Percentiles rank a stretch among this genome's conserved stretches.
These are phyloP conservation scores for Sternarchorhynchus goeldii DNA, from an alignment of 2,797 vertebrate genomes.

Conservation along the genomic window DNA sequence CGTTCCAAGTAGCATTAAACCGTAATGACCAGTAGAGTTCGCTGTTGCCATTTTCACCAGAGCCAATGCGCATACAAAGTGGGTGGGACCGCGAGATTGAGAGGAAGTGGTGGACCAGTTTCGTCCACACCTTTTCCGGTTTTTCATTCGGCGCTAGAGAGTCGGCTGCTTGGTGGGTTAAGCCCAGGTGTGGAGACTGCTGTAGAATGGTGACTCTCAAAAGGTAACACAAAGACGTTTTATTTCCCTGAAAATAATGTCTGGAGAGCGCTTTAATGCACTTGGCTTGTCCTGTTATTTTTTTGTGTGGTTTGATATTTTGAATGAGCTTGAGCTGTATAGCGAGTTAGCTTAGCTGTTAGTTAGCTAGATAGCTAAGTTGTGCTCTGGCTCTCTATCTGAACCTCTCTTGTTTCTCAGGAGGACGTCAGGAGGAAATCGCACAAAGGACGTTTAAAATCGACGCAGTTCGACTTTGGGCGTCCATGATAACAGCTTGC, in stretches of 20 bases:
- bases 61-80: neutral
- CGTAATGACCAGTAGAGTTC: slow-evolving; percentile 18
- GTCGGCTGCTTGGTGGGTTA: slow-evolving; percentile 48
- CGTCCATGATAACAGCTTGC: slow-evolving; percentile 29
- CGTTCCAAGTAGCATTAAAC: too few species aligned
- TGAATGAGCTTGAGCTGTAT: slow-evolving; percentile 41
- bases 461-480: slow-evolving; percentile 42
- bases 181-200: slow-evolving; percentile 62
- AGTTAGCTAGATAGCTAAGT: slow-evolving; percentile 65
- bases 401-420: slow-evolving; percentile 72
- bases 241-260: neutral
- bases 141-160: slow-evolving; percentile 49
- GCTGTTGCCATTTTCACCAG: slow-evolving; percentile 1
- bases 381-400: slow-evolving; percentile 72
- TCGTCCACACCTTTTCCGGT: slow-evolving; percentile 82
- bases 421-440: slow-evolving; percentile 67
- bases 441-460: slow-evolving; percentile 60
- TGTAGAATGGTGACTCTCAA: slow-evolving; percentile 53
- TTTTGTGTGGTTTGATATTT: slow-evolving; percentile 12
- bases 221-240: slow-evolving; percentile 53
- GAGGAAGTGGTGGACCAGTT: slow-evolving; percentile 76
- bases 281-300: slow-evolving; percentile 11
- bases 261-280: neutral
- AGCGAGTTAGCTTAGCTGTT: slow-evolving; percentile 53
- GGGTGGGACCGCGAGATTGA: slow-evolving; percentile 8